Evolutionary conservation across 2,888 invertebrate genomes (phyloP).

Genomic region (Ormyrus rosae): DNA sequence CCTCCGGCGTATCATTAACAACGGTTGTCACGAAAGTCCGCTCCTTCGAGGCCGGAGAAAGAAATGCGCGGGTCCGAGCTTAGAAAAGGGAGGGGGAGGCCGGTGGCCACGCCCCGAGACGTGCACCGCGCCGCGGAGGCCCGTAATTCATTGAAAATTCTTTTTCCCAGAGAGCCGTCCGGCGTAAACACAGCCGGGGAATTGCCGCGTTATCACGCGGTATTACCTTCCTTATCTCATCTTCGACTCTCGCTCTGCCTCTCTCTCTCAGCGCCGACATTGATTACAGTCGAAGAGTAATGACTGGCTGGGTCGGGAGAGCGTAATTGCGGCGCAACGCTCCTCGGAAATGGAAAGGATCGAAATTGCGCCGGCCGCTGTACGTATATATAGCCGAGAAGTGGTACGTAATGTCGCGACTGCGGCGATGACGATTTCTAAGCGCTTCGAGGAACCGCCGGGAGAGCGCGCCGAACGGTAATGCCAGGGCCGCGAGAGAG

Average conservation of each 20-base stretch:
- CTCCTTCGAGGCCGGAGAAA: too few species aligned
- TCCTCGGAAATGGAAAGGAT: conserved; percentile 52
- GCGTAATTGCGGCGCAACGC: conserved; percentile 45
- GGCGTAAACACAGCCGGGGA: conserved; percentile 17
- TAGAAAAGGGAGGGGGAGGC: background rate
- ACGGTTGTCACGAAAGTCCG: conserved; percentile 37
- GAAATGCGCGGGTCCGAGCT: background rate
- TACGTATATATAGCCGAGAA: conserved; percentile 6
- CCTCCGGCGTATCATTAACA: conserved; percentile 25
- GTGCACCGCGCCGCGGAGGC: conserved; percentile 29
- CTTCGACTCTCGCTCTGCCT: background rate
- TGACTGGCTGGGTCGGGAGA: conserved; percentile 39
- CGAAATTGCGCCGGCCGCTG: conserved; percentile 41
- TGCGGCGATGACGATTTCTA: background rate
- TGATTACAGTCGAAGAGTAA: conserved; percentile 52
- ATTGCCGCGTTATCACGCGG: conserved; percentile 40
- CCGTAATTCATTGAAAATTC: conserved; percentile 45
- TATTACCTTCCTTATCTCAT: conserved; percentile 49
- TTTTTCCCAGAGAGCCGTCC: conserved; percentile 18
- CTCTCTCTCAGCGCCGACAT: conserved; percentile 31
- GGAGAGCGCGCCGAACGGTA: conserved; percentile 1
- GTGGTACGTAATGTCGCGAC: too few species aligned
- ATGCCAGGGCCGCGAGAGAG: background rate
- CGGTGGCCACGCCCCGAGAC: conserved; percentile 4
- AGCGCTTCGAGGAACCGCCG: background rate